Base-by-base conservation (phyloP, 1,140 invertebrate species). In the Orius laevigatus region DNA sequence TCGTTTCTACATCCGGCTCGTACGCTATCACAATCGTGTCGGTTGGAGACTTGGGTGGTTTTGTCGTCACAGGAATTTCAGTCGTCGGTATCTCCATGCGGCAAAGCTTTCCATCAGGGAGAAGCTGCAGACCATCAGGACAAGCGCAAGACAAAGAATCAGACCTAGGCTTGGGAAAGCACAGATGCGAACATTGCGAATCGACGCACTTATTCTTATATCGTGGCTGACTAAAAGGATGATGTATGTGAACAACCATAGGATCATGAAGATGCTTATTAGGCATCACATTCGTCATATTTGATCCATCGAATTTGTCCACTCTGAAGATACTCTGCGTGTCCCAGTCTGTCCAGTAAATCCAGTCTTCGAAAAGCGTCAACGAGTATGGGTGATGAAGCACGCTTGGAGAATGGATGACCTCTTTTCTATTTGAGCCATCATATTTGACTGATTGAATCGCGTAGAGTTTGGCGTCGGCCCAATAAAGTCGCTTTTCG, bases 331-430 rank as follows among this genome's bases (percentile, higher is more conserved):
- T 43, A 15, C 18, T 35, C 34, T 47, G 20, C 31, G 45, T 47
- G 25, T 89, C 79, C 90, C 91, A 95, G 65, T 97, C 93, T 3
- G 89, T 90, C 91, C 92, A 97, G 68, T 93, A 97, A 10, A 97
- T 73, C 63, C 77, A 83, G 63, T 97, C 91, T 61, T 91, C 85
- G 58, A 91, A 90, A 1, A 84, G 83, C 31, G 84, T 86, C 49
- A 93, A 84, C 15, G 83, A 86, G 67, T 94, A 93, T 1, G 92
- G 91, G 70, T 95, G 90, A 40, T 81, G 72, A 6, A 91, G 63
- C 32, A 71, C 68, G 16, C 84, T 72, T 20, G 74, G 62, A 9
- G 80, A 82, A 59, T 79, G 78, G 1, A 83, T 78, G 36, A 94
- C 73, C 6, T 89, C 73, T 39, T 77, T 70, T 49, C 86, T 71